A percentile compares a stretch with the other conserved stretches of the same genome.
phyloP scores from a whole-genome alignment of 2,888 invertebrate species.

The Yponomeuta evonymella region DNA sequence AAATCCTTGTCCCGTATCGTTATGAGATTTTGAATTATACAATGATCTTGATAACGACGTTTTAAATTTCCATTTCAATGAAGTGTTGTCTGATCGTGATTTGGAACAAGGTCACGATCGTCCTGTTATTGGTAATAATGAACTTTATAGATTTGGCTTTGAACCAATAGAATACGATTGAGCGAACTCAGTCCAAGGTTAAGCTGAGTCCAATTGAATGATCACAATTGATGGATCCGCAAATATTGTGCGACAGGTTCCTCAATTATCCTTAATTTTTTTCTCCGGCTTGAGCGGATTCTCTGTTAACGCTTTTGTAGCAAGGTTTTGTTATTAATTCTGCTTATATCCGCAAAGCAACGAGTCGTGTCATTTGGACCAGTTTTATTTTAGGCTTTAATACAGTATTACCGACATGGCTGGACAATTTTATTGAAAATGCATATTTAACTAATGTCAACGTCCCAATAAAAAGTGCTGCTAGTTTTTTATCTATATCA shows the following conservation, averaged over 20 bases:
- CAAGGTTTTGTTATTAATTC: background rate
- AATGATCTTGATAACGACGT: background rate
- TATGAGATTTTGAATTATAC: background rate
- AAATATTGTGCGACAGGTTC: background rate
- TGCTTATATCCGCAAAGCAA: background rate
- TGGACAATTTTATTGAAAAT: constrained; percentile 9
- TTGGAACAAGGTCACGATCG: constrained; percentile 36
- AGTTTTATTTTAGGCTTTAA: background rate
- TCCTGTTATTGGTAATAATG: constrained; percentile 53
- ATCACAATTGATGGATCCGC: background rate
- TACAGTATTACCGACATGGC: background rate
- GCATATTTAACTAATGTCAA: constrained; percentile 10
- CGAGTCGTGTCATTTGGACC: background rate
- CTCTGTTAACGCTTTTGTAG: background rate
- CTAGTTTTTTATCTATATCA: background rate
- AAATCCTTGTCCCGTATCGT: background rate
- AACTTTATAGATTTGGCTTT: constrained; percentile 69
- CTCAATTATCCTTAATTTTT: too few species aligned
- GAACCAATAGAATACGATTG: constrained; percentile 68
- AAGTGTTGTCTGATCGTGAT: background rate
- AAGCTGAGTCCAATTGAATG: constrained; percentile 3
- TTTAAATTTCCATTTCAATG: constrained; percentile 6
- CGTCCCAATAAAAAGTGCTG: background rate
- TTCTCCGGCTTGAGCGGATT: too few species aligned
- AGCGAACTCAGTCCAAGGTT: constrained; percentile 19